Evolutionary conservation across 1,140 invertebrate genomes (phyloP).

Genomic region (Zaprionus gabonicus): DNA sequence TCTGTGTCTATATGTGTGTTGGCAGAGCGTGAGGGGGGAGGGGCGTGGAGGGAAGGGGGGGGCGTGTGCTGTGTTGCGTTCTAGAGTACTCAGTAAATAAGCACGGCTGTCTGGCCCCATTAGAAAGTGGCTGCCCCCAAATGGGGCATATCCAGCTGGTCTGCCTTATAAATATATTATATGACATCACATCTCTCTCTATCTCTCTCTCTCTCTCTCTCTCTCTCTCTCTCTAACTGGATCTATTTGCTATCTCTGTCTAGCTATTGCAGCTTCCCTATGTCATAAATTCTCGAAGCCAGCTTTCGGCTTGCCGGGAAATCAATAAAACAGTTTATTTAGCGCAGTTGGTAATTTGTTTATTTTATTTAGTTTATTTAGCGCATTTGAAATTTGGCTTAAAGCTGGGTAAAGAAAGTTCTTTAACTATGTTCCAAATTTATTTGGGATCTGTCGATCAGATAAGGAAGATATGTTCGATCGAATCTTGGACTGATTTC

Average conservation of each 20-base stretch:
- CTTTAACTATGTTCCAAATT: not conserved
- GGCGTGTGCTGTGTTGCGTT: not conserved
- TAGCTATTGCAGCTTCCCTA: too few species aligned
- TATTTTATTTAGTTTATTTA: too few species aligned
- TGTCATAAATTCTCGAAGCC: too few species aligned
- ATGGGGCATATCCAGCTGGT: not conserved
- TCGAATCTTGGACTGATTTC: too few species aligned
- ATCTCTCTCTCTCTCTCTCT: too few species aligned
- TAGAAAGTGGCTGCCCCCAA: not conserved
- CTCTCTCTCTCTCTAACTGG: too few species aligned
- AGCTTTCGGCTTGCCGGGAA: not conserved
- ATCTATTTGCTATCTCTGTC: too few species aligned
- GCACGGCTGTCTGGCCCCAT: conserved; percentile 34
- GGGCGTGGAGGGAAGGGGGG: not conserved
- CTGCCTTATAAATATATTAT: not conserved
- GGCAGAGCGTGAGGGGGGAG: too few species aligned
- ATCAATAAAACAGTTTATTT: not conserved
- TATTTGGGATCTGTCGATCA: not conserved
- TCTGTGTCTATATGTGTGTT: not conserved
- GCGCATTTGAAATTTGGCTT: not conserved
- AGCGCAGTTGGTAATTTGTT: not conserved
- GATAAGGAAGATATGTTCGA: not conserved
- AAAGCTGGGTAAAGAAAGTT: not conserved
- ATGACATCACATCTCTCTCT: too few species aligned
- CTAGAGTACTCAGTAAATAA: conserved; percentile 63